Base-by-base conservation (phyloP, 2,113 vertebrate species). In the Lethenteron camtschaticum region DNA sequence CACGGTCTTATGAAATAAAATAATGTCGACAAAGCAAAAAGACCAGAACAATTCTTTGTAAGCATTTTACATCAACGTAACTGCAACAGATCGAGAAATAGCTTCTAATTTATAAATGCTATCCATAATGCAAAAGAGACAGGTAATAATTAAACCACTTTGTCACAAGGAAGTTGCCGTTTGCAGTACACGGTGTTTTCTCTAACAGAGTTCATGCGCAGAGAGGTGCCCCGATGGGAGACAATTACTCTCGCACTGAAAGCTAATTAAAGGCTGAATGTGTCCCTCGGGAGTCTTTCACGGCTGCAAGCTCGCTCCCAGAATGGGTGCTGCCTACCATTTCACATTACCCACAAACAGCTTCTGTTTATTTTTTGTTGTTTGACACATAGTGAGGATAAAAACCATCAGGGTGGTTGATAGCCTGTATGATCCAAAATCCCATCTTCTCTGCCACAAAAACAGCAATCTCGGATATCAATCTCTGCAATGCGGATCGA, bases 181-280 rank as follows among this genome's bases (percentile, higher is more conserved):
- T 41, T 41, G 41, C 41, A 41, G 41, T 41, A 41, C 41, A 41
- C 41, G 41, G 41, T 41, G 41, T 41, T 41, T 41, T 41, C 41
- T 41, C 41, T 41, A 41, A 41, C 41, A 41, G 41, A 41, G 41
- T 41, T 41, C 41, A 41, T 41, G 41, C 41, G 41, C 41, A 41
- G 41, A 41, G 6, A 9, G 24, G 10, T 24, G 24, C 63, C 24
- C 24, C 24, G 63, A 66, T 66, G 24, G 24, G 24, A 66, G 63
- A 16, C 63, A 66, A 66, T 66, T 66, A 66, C n/a, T 66, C 63
- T 66, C 24, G 63, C 63, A 24, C 24, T n/a, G 8, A 66, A 66
- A 66, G n/a, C 63, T 66, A 66, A 66, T 66, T 66, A 66, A 66
- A 24, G n/a, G 24, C 63, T 66, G n/a, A 66, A 66, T 66, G n/a